Base-by-base conservation (phyloP, 1,140 invertebrate species). In the Rhopalosiphum maidis region DNA sequence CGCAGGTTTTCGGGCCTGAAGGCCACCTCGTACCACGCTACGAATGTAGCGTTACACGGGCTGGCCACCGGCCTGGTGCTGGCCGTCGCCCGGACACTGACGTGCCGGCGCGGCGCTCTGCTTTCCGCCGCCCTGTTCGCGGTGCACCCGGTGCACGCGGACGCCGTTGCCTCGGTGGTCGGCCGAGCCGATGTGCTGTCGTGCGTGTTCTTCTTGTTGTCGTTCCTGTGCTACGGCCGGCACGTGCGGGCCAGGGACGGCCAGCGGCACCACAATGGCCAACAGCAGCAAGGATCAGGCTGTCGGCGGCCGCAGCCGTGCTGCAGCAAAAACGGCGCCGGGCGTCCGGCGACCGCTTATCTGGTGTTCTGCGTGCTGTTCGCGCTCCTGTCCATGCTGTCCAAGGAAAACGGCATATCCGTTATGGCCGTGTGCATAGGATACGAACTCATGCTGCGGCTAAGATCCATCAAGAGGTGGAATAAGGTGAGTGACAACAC, bases 151-250 rank as follows among this genome's bases (percentile, higher is more conserved):
- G 97, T 99, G 94, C 99, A 99, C 95, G 98, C 98, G 55, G 99
- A 99, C 95, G 98, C 98, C 2, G 98, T 99, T 21, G 98, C 98
- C 25, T 98, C 98, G n/a, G 97, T 99, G 91, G 98, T 99, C 25
- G 99, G 99, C 25, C 96, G 98, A 94, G 99, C 99, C 9, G 99
- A 99, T 95, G 96, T 99, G 30, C 96, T 98, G 25, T 98, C 98
- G 41, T 98, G 98, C 94, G 97, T 98, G 94, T 97, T 99, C 95
- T 98, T 98, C 94, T 96, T 99, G 88, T 95, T 97, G 48, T 97
- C 98, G 94, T 97, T 99, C 94, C 96, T 98, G 91, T 96, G 97
- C n/a, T 98, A 98, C 95, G 96, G 96, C 90, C 96, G 96, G 68
- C 95, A 96, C 94, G 95, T 95, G 30, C 89, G 85, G 25, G 35